These are phyloP conservation scores for Podarcis siculus DNA, from an alignment of 2,797 vertebrate genomes.

Conservation along the genomic window DNA sequence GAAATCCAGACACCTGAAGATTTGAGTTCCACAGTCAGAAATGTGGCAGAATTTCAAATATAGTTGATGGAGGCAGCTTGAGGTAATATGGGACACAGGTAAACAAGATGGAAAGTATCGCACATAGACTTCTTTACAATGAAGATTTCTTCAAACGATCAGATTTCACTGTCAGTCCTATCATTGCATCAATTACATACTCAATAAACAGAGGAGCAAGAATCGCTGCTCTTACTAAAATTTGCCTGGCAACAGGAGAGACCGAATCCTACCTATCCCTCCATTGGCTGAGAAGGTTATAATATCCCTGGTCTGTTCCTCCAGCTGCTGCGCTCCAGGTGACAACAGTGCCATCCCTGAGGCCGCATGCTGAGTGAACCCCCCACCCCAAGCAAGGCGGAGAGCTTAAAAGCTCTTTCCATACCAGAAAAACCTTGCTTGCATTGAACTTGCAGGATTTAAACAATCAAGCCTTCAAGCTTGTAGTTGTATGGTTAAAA, in stretches of 20 bases:
- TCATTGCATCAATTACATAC: neutral
- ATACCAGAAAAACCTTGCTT: too few species aligned
- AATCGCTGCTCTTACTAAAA: neutral
- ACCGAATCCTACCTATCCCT: neutral
- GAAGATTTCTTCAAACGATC: neutral
- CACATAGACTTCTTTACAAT: neutral
- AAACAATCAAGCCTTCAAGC: too few species aligned
- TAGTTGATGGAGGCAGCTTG: neutral
- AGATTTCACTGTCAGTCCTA: neutral
- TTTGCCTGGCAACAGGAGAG: neutral
- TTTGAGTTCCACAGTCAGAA: neutral
- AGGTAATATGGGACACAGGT: neutral
- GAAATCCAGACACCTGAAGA: neutral
- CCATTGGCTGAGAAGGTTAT: neutral
- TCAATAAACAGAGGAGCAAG: neutral
- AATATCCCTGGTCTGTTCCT: neutral
- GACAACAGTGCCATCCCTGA: too few species aligned
- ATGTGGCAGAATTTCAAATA: neutral
- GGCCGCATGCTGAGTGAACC: too few species aligned
- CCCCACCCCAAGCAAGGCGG: too few species aligned
- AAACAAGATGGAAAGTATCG: neutral
- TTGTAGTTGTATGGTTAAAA: too few species aligned
- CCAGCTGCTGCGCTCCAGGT: neutral
- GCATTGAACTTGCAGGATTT: too few species aligned
- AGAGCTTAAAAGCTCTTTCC: too few species aligned